phyloP scores from a whole-genome alignment of 2,888 invertebrate species.

The Tillus elongatus region DNA sequence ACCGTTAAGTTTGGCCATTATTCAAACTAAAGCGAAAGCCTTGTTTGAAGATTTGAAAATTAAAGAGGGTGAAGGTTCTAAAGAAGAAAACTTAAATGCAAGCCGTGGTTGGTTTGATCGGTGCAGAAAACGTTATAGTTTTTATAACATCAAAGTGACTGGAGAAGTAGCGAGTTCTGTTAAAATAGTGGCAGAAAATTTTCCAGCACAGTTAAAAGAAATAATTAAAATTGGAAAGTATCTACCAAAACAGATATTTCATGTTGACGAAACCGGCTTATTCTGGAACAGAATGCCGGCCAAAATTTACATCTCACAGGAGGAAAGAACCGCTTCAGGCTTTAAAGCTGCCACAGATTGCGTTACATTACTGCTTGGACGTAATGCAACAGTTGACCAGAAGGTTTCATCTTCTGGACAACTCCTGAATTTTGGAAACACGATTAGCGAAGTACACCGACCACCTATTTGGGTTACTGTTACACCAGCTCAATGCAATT shows the following conservation, averaged over 20 bases:
- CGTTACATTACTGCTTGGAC: slow-evolving; percentile 28
- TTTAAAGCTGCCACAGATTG: slow-evolving; percentile 21
- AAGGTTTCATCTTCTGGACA: slow-evolving; percentile 30
- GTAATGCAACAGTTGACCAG: slow-evolving; percentile 29
- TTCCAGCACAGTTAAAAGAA: slow-evolving; percentile 13
- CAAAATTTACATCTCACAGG: slow-evolving; percentile 21
- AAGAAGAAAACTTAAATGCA: slow-evolving; percentile 12
- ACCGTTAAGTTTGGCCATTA: not conserved
- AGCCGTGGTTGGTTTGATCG: slow-evolving; percentile 17
- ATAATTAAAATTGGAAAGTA: slow-evolving; percentile 17
- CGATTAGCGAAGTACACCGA: slow-evolving; percentile 24
- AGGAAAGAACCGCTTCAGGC: slow-evolving; percentile 19
- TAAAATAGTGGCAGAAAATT: slow-evolving; percentile 13
- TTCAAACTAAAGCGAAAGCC: not conserved
- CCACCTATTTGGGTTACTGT: too few species aligned
- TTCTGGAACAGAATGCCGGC: slow-evolving; percentile 24
- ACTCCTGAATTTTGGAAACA: slow-evolving; percentile 29
- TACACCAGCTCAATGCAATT: too few species aligned
- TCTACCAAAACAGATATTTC: slow-evolving; percentile 18
- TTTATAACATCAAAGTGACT: slow-evolving; percentile 19
- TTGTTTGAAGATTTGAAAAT: too few species aligned
- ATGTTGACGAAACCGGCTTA: slow-evolving; percentile 18
- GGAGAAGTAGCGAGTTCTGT: slow-evolving; percentile 18
- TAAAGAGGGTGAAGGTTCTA: not conserved
- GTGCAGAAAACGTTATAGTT: slow-evolving; percentile 14